Evolutionary conservation across 2,888 invertebrate species (phyloP), one percentile per base, ranked within the genome.

Genomic region (Reticulitermes lucifugus): DNA sequence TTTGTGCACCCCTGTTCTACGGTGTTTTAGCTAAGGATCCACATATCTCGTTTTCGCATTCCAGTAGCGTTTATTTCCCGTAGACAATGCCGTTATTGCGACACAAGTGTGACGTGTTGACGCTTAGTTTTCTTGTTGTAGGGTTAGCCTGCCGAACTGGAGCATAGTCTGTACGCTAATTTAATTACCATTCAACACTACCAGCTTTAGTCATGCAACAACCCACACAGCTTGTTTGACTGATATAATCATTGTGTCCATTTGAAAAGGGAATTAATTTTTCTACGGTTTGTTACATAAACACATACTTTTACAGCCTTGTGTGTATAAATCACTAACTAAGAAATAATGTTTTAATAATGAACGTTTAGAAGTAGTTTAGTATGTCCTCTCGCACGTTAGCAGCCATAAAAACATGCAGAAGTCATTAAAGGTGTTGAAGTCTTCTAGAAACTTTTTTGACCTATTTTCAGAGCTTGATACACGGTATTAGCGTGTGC

Each of bases 1-100:
- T 10, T n/a, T 60, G 21, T 60, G 21, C 4, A 21, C 6, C 10
- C 12, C 0, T 21, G 70, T 10, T 46, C 25, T 70, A 43, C 46
- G n/a, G 70, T 81, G 81, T 81, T 65, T 81, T 81, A 70, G 70
- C 43, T 70, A 81, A 81, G 70, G 81, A 81, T 81, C 81, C 81
- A 70, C 81, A 70, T 81, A 70, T 70, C 81, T 81, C 81, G 65
- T 70, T 70, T 46, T 41, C 46, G 43, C 81, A 81, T 81, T 81
- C 81, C 81, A 70, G 43, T 77, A 22, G 25, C 46, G 29, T 46
- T 77, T 18, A 14, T 5, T 41, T 41, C 73, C 73, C 73, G 41
- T 41, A 65, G 65, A 65, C 65, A 65, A 25, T 25, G 65, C 65
- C 14, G 73, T 41, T 73, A 21, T 41, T 41, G 41, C 73, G 73